Conservation (phyloP, 2,797 vertebrate species). For the Ctenopoma kingsleyae region DNA sequence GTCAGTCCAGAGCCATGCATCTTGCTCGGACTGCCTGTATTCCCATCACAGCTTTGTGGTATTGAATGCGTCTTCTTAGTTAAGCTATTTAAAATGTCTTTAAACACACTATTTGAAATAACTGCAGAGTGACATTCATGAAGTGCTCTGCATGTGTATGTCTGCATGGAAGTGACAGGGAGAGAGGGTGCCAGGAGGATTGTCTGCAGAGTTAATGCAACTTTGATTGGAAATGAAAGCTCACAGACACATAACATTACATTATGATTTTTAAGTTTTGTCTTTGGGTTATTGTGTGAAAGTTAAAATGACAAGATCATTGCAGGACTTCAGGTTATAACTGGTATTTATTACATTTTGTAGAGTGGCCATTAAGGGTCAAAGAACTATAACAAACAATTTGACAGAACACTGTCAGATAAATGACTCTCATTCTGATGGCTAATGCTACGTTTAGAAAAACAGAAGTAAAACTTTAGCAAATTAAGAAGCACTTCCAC, state of each 20-base stretch:
- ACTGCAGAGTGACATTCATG: constrained; percentile 5
- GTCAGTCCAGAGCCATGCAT: constrained; percentile 26
- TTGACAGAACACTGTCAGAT: not conserved
- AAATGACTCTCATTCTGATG: not conserved
- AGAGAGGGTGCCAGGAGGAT: not conserved
- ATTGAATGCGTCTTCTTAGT: constrained; percentile 26
- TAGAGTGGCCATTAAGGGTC: no score
- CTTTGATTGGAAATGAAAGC: not conserved
- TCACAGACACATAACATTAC: not conserved
- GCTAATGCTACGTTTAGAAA: not conserved
- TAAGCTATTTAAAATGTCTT: constrained; percentile 29
- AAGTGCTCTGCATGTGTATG: not conserved
- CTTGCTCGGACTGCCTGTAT: constrained; percentile 21
- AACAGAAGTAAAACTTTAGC: not conserved
- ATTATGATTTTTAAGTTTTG: not conserved
- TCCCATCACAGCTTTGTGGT: constrained; percentile 25
- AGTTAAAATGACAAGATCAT: not conserved
- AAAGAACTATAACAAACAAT: not conserved
- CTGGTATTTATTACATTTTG: no score
- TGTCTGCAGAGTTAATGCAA: constrained; percentile 4
- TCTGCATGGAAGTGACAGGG: not conserved
- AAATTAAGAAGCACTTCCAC: not conserved
- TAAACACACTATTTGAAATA: constrained; percentile 14
- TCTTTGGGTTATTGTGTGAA: not conserved
- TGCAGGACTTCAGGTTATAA: not conserved